These are phyloP conservation scores for Amphiura filiformis DNA, from an alignment of 35 echinoderm and acorn worm species.

Conservation along the genomic window DNA sequence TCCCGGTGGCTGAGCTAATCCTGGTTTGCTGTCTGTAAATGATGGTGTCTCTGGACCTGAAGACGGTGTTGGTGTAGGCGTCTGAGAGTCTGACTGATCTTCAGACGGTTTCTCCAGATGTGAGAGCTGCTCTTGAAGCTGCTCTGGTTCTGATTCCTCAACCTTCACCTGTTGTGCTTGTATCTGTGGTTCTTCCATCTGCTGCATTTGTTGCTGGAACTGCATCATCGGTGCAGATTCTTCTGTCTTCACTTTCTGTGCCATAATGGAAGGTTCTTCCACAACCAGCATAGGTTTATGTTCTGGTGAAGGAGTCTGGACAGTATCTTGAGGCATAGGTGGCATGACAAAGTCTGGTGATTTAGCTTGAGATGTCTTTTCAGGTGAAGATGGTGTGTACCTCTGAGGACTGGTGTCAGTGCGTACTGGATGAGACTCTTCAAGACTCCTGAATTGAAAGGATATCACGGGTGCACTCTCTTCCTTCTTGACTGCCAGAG, in stretches of 20 bases:
- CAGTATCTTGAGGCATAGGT: constrained; percentile 20
- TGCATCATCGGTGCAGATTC: not conserved
- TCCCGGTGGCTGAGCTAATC: constrained; percentile 37
- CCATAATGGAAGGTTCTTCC: constrained; percentile 32
- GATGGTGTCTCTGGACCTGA: constrained; percentile 19
- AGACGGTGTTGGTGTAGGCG: constrained; percentile 17
- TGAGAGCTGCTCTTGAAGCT: constrained; percentile 5
- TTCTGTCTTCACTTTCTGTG: constrained; percentile 33
- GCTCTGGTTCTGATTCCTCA: constrained; percentile 5
- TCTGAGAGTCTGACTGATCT: not conserved
- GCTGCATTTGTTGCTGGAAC: constrained; percentile 12
- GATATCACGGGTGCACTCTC: not conserved
- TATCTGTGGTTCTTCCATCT: not conserved
- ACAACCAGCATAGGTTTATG: not conserved
- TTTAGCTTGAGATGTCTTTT: not conserved
- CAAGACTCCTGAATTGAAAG: not conserved
- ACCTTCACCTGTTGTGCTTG: not conserved
- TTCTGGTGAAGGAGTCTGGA: constrained; percentile 22
- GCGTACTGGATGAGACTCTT: not conserved
- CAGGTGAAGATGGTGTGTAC: not conserved
- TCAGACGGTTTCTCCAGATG: constrained; percentile 22
- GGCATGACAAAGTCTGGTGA: constrained; percentile 23
- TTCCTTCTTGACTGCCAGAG: not conserved
- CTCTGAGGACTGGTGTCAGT: not conserved
- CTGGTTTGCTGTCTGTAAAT: constrained; percentile 56